Conservation (phyloP, 2,888 invertebrate species). For the Camptogramma bilineatum region DNA sequence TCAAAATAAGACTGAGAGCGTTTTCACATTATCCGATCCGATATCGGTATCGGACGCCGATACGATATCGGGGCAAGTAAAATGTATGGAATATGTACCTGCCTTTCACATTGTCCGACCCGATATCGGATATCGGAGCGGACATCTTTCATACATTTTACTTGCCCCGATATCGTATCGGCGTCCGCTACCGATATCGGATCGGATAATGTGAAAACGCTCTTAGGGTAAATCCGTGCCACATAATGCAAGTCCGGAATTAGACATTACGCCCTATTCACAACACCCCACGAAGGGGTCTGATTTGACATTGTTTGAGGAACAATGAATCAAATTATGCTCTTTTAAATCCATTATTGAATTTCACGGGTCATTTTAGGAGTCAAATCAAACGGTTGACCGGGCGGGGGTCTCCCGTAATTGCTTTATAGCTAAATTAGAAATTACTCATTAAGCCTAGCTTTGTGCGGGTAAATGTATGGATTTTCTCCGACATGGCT, state of each 20-base stretch:
- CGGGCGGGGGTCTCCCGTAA: neutral
- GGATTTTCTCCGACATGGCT: too few relatives aligned
- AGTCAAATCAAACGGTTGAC: slow-evolving; percentile 32
- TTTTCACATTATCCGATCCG: too few relatives aligned
- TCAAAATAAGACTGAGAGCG: too few relatives aligned
- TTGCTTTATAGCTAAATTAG: neutral
- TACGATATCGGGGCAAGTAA: too few relatives aligned
- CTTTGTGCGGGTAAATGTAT: neutral
- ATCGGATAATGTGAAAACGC: too few relatives aligned
- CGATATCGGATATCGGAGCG: too few relatives aligned
- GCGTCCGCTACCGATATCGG: too few relatives aligned
- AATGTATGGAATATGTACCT: too few relatives aligned
- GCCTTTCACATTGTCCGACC: too few relatives aligned
- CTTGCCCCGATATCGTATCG: too few relatives aligned
- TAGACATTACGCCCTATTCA: slow-evolving; percentile 60
- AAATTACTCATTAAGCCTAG: neutral
- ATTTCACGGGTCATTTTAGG: slow-evolving; percentile 32
- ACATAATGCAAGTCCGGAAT: slow-evolving; percentile 66
- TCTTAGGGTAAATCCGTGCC: slow-evolving; percentile 37
- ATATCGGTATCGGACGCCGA: too few relatives aligned
- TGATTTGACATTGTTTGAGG: slow-evolving; percentile 44
- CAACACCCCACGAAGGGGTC: slow-evolving; percentile 55
- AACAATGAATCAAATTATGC: slow-evolving; percentile 42
- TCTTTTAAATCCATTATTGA: slow-evolving; percentile 32
- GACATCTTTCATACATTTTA: too few relatives aligned